Conservation (phyloP, 2,797 vertebrate genomes). For the Sebastes minor region DNA sequence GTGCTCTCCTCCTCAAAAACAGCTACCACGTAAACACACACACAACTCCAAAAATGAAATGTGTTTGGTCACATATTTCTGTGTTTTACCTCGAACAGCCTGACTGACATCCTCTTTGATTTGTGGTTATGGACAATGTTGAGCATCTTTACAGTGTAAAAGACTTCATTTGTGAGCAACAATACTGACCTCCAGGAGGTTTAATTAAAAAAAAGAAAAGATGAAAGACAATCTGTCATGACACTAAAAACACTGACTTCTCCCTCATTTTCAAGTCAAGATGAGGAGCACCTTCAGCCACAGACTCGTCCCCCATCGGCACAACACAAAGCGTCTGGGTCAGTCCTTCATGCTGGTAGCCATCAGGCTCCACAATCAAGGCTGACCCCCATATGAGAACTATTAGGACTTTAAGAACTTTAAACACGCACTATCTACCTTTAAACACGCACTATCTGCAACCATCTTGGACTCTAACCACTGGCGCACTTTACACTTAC, state of each 20-base stretch:
- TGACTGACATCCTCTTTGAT: neutral
- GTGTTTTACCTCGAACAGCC: neutral
- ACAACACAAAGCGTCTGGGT: too few relatives aligned
- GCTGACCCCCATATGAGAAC: too few relatives aligned
- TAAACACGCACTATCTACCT: too few relatives aligned
- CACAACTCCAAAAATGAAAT: neutral
- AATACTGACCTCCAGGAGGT: constrained; percentile 40
- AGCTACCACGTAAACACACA: neutral
- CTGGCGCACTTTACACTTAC: too few relatives aligned
- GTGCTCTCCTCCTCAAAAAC: neutral
- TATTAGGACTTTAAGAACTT: too few relatives aligned
- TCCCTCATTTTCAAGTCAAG: neutral
- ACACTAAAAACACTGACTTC: neutral
- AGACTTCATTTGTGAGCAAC: constrained; percentile 7
- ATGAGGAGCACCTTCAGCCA: too few relatives aligned
- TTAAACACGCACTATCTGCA: too few relatives aligned
- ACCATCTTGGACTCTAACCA: too few relatives aligned
- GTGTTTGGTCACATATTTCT: neutral
- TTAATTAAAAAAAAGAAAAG: neutral
- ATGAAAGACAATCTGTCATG: neutral
- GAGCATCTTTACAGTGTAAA: neutral
- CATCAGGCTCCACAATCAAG: too few relatives aligned
- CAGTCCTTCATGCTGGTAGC: too few relatives aligned
- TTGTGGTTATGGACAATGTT: neutral
- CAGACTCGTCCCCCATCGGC: too few relatives aligned